Percentiles rank a stretch among this genome's conserved stretches.
Conservation (phyloP, 2,888 invertebrate species). For the Metacarcinus magister region DNA sequence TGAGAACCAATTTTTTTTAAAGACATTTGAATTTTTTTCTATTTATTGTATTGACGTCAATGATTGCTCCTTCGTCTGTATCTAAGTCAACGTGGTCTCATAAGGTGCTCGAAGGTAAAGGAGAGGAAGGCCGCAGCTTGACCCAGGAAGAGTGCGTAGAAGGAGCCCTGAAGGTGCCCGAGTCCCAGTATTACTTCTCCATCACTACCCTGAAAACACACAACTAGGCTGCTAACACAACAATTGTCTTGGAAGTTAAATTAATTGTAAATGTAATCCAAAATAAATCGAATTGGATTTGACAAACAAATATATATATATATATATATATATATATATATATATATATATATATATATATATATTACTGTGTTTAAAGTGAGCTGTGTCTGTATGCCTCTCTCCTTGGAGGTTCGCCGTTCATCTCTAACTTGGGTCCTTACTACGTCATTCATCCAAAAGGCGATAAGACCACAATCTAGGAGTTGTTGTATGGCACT, state of each 20-base stretch:
- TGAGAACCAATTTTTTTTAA: too few species aligned
- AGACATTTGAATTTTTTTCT: too few species aligned
- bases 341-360: too few species aligned
- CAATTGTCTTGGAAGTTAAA: too few species aligned
- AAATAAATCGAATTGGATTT: neutral
- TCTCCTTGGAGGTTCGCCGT: neutral
- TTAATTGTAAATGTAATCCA: too few species aligned
- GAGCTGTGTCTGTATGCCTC: too few species aligned
- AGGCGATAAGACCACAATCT: slow-evolving; percentile 28
- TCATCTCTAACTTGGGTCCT: neutral
- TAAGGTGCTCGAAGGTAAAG: neutral
- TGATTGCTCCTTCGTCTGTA: neutral
- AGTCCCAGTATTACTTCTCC: neutral
- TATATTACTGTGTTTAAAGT: too few species aligned
- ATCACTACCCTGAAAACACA: neutral
- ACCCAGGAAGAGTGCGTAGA: slow-evolving; percentile 42
- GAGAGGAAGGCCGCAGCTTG: neutral
- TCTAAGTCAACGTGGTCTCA: neutral
- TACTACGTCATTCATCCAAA: slow-evolving; percentile 60
- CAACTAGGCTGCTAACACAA: too few species aligned
- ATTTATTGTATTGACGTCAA: too few species aligned
- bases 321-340: too few species aligned
- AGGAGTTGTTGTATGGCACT: neutral
- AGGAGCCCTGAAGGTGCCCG: slow-evolving; percentile 40
- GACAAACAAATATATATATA: too few species aligned